Base-by-base conservation (phyloP, 2,888 invertebrate species). In the Clusia tigrina region DNA sequence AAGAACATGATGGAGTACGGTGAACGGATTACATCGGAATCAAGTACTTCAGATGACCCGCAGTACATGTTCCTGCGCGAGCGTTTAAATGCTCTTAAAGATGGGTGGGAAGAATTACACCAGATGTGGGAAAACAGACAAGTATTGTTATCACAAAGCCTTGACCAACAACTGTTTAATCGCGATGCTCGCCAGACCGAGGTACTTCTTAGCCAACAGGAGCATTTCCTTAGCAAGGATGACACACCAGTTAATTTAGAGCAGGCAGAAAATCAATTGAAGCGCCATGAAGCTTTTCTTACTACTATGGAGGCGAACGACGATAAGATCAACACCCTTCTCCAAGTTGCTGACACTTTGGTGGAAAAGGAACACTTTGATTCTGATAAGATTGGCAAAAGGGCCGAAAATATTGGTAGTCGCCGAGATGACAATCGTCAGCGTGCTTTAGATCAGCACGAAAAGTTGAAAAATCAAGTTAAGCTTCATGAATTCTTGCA, bases 91-190 rank as follows among this genome's bases (percentile, higher is more conserved):
- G 99, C 98, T 0, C 86, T 99, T 60, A 95, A 98, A 84, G 97
- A 98, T 85, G 99, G 99, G 63, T 99, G 99, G 99, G 95, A 96
- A 69, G 99, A 99, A 81, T 86, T 99, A 66, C 95, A 98, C 80
- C 96, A 98, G 86, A 99, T 99, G 99, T 99, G 99, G 98, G 98
- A 96, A 84, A 98, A 98, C 86, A 86, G 98, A 32, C 98, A 99
- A 82, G 93, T 95, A 74, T 86, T 98, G 71, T 86, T 99, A 22
- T 93, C 96, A 1, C 97, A 98, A 86, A 95, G 95, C 73, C 88
- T 99, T 72, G 97, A 98, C 84, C 88, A 95, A 75, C 96, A 97
- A 83, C 90, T 98, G 83, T 91, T 98, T 86, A 91, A 98, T 84
- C 89, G 98, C 2, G 99, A 99, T 83, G 97, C 97, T 17, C 89